These are phyloP conservation scores for Prietella phreatophila DNA, from an alignment of 2,113 vertebrate species.

Conservation along the genomic window DNA sequence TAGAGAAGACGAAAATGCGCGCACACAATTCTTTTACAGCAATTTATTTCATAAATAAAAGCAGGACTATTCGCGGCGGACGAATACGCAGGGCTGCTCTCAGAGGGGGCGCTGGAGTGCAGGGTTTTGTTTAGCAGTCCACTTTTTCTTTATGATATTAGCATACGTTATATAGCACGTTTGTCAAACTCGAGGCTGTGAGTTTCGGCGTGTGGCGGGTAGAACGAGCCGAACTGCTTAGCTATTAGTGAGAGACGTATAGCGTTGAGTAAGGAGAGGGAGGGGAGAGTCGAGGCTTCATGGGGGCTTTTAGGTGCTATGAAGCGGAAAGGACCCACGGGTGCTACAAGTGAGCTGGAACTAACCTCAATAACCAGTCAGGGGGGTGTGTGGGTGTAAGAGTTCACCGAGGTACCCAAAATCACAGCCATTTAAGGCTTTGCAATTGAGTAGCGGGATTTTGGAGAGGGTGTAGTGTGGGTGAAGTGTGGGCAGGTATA, in stretches of 20 bases:
- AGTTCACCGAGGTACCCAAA: no score
- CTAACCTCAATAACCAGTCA: not conserved
- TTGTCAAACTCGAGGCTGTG: not conserved
- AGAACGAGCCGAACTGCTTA: not conserved
- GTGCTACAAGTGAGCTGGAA: no score
- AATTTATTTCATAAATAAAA: not conserved
- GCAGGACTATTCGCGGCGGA: not conserved
- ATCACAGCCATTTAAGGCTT: not conserved
- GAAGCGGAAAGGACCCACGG: not conserved
- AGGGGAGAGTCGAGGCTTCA: not conserved
- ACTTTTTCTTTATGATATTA: not conserved
- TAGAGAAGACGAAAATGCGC: not conserved
- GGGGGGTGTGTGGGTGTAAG: not conserved
- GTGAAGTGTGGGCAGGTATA: not conserved
- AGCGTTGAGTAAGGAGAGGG: not conserved
- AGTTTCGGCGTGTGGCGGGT: not conserved
- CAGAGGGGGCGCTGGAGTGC: not conserved
- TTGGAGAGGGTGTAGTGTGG: not conserved
- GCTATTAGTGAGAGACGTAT: not conserved
- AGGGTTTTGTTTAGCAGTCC: not conserved
- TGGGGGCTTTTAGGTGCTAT: not conserved
- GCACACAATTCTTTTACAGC: not conserved
- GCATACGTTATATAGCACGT: not conserved
- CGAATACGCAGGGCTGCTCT: not conserved
- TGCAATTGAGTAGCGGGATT: not conserved